Base-by-base conservation (phyloP, 2,113 vertebrate species). In the Sinocyclocheilus maitianheensis region DNA sequence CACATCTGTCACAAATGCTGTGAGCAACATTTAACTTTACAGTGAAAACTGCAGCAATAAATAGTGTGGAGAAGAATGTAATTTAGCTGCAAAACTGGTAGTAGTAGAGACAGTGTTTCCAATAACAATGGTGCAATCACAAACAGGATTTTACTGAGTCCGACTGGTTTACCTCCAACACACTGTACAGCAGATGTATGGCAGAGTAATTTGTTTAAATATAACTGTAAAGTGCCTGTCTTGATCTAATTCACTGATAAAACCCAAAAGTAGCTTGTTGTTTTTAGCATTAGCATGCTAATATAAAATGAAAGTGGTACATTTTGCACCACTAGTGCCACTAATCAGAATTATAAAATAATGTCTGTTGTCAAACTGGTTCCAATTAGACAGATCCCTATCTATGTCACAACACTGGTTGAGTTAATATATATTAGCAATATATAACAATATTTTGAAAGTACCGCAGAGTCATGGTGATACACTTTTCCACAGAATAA, bases 81-180 rank as follows among this genome's bases (percentile, higher is more conserved):
- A 91, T 93, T 92, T 88, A 86, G 87, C 86, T 91, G 87, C 84
- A 51, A 18, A 79, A 76, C 69, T 87, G 48, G 78, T 1, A 37
- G 81, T 89, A 89, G 85, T 84, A 87, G 84, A 91, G 83, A 77
- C 78, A 78, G 76, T 87, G 0, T 86, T 90, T 91, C 88, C 86
- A 88, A 89, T 69, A 80, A 84, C 78, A 71, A 88, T n/a, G 8
- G 58, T 10, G 8, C 58, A 60, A 60, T 9, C 20, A 60, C 58
- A 60, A 60, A n/a, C 58, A 60, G 58, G 58, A 60, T n/a, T 60
- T 60, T 60, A 60, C 58, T 3, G 55, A 60, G 18, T 60, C 1
- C 18, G 4, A 60, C 18, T 8, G 53, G 16, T 55, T 18, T 22
- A 22, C 7, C 55, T 22, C 55, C 20, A 60, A 60, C 55, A 60